These are phyloP conservation scores for Semnopithecus entellus DNA, from an alignment of 2,113 vertebrate genomes.

Conservation along the genomic window DNA sequence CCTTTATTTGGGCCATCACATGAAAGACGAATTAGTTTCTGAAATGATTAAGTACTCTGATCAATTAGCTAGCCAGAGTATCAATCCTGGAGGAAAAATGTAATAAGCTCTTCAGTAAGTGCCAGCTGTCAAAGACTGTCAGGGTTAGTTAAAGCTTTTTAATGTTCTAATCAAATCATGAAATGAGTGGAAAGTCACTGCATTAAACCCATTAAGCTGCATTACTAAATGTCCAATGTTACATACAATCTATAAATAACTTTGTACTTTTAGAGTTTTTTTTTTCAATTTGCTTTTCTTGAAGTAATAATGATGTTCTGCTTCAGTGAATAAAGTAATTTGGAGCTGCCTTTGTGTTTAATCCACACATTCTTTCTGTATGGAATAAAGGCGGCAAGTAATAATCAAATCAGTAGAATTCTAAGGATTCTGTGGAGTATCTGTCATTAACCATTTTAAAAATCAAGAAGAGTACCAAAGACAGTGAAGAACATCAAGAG, in stretches of 20 bases:
- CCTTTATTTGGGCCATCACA: slow-evolving; percentile 66
- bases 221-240: slow-evolving; percentile 79
- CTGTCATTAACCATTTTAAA: slow-evolving; percentile 75
- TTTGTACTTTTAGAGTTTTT: slow-evolving; percentile 54
- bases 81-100: slow-evolving; percentile 58
- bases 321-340: slow-evolving; percentile 79
- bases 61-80: slow-evolving; percentile 56
- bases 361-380: slow-evolving; percentile 74
- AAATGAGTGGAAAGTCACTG: slow-evolving; percentile 64
- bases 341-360: slow-evolving; percentile 73
- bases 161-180: slow-evolving; percentile 48
- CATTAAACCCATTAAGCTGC: slow-evolving; percentile 73
- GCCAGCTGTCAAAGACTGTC: slow-evolving; percentile 69
- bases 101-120: slow-evolving; percentile 54
- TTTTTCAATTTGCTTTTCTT: slow-evolving; percentile 79
- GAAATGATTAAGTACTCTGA: slow-evolving; percentile 48
- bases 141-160: slow-evolving; percentile 39
- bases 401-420: slow-evolving; percentile 74
- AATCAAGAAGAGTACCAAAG: slow-evolving; percentile 45
- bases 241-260: slow-evolving; percentile 81
- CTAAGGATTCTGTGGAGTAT: slow-evolving; percentile 69
- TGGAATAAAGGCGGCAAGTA: slow-evolving; percentile 65
- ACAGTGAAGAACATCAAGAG: not conserved
- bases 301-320: slow-evolving; percentile 80
- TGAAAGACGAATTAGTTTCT: slow-evolving; percentile 68